Conservation (phyloP, 2,888 invertebrate species). For the Syrista parreyssii region DNA sequence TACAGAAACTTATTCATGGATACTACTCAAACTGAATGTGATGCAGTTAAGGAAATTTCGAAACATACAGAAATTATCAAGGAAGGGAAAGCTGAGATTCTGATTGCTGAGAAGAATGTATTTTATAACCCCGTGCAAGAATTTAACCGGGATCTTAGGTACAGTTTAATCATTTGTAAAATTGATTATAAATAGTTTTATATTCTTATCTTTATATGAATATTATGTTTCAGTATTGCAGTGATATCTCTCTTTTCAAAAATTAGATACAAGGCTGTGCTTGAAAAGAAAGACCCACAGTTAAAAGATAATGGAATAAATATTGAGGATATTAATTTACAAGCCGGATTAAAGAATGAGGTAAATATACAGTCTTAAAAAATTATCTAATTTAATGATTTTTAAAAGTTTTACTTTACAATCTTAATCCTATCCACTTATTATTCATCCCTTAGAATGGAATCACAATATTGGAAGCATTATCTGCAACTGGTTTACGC, state of each 20-base stretch:
- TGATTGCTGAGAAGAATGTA: constrained; percentile 76
- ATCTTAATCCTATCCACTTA: background rate
- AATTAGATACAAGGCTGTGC: constrained; percentile 12
- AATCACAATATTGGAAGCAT: constrained; percentile 86
- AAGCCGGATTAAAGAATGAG: background rate
- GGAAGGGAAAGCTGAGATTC: constrained; percentile 85
- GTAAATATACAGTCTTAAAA: background rate
- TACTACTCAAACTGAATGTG: background rate
- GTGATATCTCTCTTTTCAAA: constrained; percentile 30
- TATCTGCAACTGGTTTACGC: constrained; percentile 95
- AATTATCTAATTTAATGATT: background rate
- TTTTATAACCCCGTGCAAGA: constrained; percentile 99
- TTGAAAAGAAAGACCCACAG: background rate
- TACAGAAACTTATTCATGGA: background rate
- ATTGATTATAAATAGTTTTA: background rate
- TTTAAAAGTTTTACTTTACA: background rate
- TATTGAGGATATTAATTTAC: background rate
- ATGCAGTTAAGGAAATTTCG: background rate
- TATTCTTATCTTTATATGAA: constrained; percentile 1
- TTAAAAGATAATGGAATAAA: constrained; percentile 3
- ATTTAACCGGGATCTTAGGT: constrained; percentile 94
- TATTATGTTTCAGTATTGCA: constrained; percentile 70
- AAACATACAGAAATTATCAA: constrained; percentile 64
- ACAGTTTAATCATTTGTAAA: constrained; percentile 16
- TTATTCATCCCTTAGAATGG: constrained; percentile 65